These are phyloP conservation scores for Sylvia atricapilla DNA, from an alignment of 2,113 vertebrate species.

Conservation along the genomic window DNA sequence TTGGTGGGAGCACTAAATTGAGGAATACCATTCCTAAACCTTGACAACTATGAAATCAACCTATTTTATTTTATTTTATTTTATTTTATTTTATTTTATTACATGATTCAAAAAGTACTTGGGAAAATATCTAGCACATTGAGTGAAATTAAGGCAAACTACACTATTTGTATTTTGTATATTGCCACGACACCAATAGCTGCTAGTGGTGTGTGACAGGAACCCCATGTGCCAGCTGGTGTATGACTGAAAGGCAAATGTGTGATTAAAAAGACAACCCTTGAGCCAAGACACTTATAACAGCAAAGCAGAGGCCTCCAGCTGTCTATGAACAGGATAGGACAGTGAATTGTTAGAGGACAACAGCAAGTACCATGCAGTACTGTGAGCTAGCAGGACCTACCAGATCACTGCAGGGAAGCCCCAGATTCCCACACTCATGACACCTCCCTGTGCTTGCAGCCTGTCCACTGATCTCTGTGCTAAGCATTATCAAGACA, in stretches of 20 bases:
- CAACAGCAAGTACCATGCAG: neutral
- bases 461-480: neutral
- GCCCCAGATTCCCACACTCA: neutral
- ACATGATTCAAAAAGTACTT: neutral
- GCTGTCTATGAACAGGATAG: neutral
- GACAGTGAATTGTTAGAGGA: neutral
- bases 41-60: neutral
- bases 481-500: neutral
- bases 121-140: neutral
- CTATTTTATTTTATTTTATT: too few species aligned
- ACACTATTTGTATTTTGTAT: neutral
- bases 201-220: neutral
- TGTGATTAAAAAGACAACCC: neutral
- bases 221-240: neutral
- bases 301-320: neutral
- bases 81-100: too few species aligned
- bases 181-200: neutral
- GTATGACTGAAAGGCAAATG: neutral
- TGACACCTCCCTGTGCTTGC: neutral
- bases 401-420: neutral
- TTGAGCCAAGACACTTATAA: neutral
- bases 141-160: neutral
- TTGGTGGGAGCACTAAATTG: neutral
- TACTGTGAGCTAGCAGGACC: rapidly evolving
- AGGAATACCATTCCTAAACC: neutral